Evolutionary conservation across 2,113 vertebrate species (phyloP), one percentile per base, ranked within the genome.

Genomic region (Semnornis frantzii): DNA sequence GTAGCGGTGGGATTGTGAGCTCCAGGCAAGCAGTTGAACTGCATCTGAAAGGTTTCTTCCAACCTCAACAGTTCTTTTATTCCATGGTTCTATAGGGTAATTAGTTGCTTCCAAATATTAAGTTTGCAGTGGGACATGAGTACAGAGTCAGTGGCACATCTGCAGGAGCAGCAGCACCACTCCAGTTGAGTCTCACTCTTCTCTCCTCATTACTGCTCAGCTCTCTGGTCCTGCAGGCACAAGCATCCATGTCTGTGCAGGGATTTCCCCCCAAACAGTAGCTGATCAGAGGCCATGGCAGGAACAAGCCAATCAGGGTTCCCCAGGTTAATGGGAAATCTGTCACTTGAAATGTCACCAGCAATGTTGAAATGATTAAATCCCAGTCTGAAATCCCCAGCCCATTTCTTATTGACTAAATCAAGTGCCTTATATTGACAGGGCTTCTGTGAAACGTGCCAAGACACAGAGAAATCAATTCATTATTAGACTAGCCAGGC

Each of bases 371-470:
- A 52, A 37, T 76, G 70, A 94, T 89, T 92, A 60, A 77, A 82
- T 86, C 78, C 89, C 71, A 15, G 63, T 39, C 85, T 57, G 50
- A 81, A 85, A 69, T 85, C 80, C 76, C 73, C 48, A 52, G 70
- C 75, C 48, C 85, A 74, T 80, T 93, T 75, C 81, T 89, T 86
- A 72, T 73, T 73, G 93, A 95, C 81, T 57, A 60, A 77, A 89
- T 76, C 87, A 70, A 89, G 90, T 31, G 74, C 4, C 5, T 79
- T 55, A 3, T 54, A 90, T 94, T 60, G 94, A 86, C 78, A 85
- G 80, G 30, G 14, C 46, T 78, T 44, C 74, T 87, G 68, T 65
- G 60, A 80, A 85, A 87, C 1, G 6, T 44, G n/a, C 85, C 50
- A 88, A 87, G 70, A 69, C 18, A 2, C 37, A 34, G 33, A 60